These are phyloP conservation scores for Scaptomyza graminum DNA, from an alignment of 1,140 invertebrate species.

Conservation along the genomic window DNA sequence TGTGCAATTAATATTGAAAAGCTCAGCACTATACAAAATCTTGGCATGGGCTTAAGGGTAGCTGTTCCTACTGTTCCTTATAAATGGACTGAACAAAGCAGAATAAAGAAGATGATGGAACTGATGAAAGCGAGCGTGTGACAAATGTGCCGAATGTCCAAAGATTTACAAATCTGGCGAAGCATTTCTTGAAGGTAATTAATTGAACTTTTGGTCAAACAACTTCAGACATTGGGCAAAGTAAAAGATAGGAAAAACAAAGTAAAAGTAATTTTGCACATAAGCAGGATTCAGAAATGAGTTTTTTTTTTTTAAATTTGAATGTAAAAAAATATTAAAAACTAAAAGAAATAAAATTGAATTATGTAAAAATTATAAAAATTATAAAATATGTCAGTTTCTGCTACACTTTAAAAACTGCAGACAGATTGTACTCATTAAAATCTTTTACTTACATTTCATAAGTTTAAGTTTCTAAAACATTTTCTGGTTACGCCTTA, in stretches of 20 bases:
- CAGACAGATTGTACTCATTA: too few relatives aligned
- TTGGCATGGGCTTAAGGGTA: constrained; percentile 31
- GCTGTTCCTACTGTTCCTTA: constrained; percentile 15
- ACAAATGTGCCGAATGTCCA: constrained; percentile 66
- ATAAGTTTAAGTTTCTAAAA: neutral
- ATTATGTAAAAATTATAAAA: too few relatives aligned
- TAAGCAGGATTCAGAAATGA: too few relatives aligned
- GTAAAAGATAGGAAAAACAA: constrained; percentile 3
- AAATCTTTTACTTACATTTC: too few relatives aligned
- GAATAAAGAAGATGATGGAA: constrained; percentile 62
- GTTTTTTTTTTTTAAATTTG: too few relatives aligned
- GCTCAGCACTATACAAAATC: constrained; percentile 51
- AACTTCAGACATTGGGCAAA: constrained; percentile 7
- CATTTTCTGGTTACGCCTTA: constrained; percentile 18
- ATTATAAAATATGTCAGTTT: too few relatives aligned
- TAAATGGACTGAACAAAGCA: constrained; percentile 38
- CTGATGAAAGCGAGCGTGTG: constrained; percentile 77
- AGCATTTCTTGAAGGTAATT: constrained; percentile 65
- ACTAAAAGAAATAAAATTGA: too few relatives aligned
- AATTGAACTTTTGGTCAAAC: constrained; percentile 47
- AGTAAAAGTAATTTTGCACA: too few relatives aligned
- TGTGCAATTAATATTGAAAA: constrained; percentile 78
- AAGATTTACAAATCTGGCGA: constrained; percentile 66
- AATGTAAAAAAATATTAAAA: too few relatives aligned
- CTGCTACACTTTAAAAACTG: too few relatives aligned